Evolutionary conservation across 2,888 invertebrate genomes (phyloP).

Genomic region (Crossocerus cetratus): DNA sequence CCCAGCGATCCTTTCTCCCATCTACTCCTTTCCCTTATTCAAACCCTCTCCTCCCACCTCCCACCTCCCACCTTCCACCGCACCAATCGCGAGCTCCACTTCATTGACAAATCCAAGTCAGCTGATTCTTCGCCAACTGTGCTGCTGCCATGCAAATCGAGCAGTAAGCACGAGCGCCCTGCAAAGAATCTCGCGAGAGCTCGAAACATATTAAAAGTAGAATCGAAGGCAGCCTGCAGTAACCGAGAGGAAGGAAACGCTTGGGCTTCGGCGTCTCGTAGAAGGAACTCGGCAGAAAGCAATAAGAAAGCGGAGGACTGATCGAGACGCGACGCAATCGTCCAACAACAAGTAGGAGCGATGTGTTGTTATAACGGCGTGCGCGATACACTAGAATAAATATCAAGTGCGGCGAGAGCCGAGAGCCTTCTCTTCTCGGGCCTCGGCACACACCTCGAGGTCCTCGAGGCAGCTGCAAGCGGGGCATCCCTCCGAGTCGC

Average conservation of each 20-base stretch:
- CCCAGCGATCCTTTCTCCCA: conserved; percentile 10
- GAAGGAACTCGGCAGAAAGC: conserved; percentile 1
- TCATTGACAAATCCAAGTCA: no score
- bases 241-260: no score
- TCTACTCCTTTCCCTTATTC: neutral
- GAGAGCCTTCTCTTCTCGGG: conserved; percentile 46
- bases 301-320: conserved; percentile 22
- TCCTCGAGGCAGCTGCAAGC: conserved; percentile 48
- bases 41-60: no score
- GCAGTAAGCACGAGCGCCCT: no score
- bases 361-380: conserved; percentile 23
- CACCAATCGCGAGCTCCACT: no score
- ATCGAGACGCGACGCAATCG: conserved; percentile 28
- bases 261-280: no score
- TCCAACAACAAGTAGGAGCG: conserved; percentile 28
- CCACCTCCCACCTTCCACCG: no score
- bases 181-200: no score
- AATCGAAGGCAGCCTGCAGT: no score
- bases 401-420: conserved; percentile 50
- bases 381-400: conserved; percentile 54
- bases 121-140: no score
- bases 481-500: conserved; percentile 50
- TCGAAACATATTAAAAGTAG: no score
- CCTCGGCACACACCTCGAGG: conserved; percentile 53
- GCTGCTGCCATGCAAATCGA: no score